Evolutionary conservation across 2,113 vertebrate species (phyloP), one percentile per base, ranked within the genome.

Genomic region (Sinocyclocheilus anshuiensis): DNA sequence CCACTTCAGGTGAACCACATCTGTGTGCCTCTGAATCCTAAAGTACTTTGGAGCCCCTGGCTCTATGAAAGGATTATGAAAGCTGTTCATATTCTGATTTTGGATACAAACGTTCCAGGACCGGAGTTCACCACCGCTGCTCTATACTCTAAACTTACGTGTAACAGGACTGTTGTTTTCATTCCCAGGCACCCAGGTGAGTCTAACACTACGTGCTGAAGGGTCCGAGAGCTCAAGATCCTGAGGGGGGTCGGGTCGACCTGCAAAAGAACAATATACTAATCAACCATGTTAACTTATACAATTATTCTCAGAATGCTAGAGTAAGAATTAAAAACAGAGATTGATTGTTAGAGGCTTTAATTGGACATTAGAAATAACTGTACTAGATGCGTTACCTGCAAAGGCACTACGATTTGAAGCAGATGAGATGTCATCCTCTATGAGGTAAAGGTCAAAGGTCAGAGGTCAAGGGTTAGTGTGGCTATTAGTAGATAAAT

Each of bases 151-250:
- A 16, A 36, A 83, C 93, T 92, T 85, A 98, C 98, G 94, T 93
- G 95, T 97, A 92, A 99, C 93, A 26, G 97, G 96, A 81, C 98
- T 99, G 92, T 97, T 96, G 85, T 98, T 96, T 75, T 97, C 97
- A 0, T 97, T 95, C 0, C 97, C 97, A 0, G 97, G 98, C 72
- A 97, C 97, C 98, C 98, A 99, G 15, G 97, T 99, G 90, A 99
- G 95, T 53, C 92, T 88, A 89, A 97, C 95, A 0, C 96, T 98
- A 87, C 97, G 95, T 87, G 96, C 97, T 0, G 94, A 94, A 71
- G 96, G 94, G 89, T 99, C 98, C 0, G 98, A 92, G 77, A 99
- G 91, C 88, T 99, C 97, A 90, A 99, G 90, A 92, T 99, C 97
- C 59, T 92, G 94, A 3, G 98, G 98, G 22, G 91, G 93, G 81